A percentile compares a stretch with the other conserved stretches of the same genome.
Conservation (phyloP, 1,140 invertebrate genomes). For the Pogonognathellus flavescens region DNA sequence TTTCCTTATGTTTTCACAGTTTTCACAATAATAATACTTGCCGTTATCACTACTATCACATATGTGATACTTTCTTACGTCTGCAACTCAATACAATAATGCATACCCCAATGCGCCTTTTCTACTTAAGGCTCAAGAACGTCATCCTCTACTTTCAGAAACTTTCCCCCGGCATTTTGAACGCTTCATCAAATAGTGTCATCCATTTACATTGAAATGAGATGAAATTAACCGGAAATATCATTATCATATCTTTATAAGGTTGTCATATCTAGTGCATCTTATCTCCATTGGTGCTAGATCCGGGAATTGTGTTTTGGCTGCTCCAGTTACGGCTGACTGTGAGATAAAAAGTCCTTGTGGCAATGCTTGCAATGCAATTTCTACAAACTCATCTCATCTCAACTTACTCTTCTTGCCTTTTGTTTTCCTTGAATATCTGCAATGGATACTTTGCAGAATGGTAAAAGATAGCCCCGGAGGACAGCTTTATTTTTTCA, state of each 20-base stretch:
- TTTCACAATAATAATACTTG: too few species aligned
- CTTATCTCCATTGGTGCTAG: not conserved
- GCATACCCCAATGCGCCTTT: not conserved
- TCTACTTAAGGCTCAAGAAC: not conserved
- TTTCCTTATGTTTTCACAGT: too few species aligned
- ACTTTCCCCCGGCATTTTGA: not conserved
- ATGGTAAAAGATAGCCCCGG: slow-evolving; percentile 28
- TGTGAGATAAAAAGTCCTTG: not conserved
- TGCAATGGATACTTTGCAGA: slow-evolving; percentile 21
- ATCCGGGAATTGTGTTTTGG: not conserved
- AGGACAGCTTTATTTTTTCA: slow-evolving; percentile 48
- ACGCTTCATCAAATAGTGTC: not conserved
- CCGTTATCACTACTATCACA: not conserved
- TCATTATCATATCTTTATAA: slow-evolving; percentile 15
- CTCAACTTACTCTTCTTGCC: slow-evolving; percentile 20
- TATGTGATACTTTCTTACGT: not conserved
- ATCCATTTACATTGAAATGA: slow-evolving; percentile 1
- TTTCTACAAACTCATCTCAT: slow-evolving; percentile 36
- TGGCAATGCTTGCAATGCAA: slow-evolving; percentile 15
- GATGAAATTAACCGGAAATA: slow-evolving; percentile 11
- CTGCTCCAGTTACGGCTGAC: not conserved
- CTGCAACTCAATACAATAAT: not conserved
- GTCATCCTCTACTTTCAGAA: not conserved
- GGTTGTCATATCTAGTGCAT: not conserved
- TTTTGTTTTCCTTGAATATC: slow-evolving; percentile 38